Evolutionary conservation across 2,113 vertebrate species (phyloP), one percentile per base, ranked within the genome.

Genomic region (Gallinago paraguaiae): DNA sequence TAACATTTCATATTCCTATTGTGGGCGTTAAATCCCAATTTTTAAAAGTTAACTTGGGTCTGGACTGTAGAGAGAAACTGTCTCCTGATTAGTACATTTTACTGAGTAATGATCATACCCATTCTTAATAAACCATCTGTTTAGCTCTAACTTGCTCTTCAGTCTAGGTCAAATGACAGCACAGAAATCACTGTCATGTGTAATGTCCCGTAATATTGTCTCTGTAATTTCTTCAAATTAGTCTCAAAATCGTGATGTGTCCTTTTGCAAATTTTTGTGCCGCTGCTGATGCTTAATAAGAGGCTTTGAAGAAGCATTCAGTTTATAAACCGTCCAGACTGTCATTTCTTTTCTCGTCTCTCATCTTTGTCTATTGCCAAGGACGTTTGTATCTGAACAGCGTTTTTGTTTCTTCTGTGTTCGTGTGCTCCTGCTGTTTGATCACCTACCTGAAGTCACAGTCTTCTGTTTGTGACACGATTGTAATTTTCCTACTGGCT

Each of bases 401-500:
- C 6, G 4, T 53, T 91, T 78, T 59, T 87, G 17, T 83, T 90
- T 75, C 70, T 72, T 93, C 60, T 41, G 17, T 59, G 31, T 70
- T 95, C 23, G 0, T 11, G 37, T 39, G 33, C 41, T 64, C 43
- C 64, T 85, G 69, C 65, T 94, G 71, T 72, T 94, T 69, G 61
- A 75, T 94, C 63, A 45, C 28, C 39, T 82, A 71, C 82, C 45
- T 94, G 64, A 71, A 92, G 48, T 28, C 13, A 4, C 88, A 90
- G 41, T 81, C 51, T 72, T 88, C 53, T 69, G 37, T 69, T 61
- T 71, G 71, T 92, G 81, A 54, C 79, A 68, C 0, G 2, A n/a
- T 3, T 71, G 35, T 91, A 74, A 71, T 88, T 91, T 95, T 80
- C 79, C 41, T 79, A 46, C 64, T 60, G 81, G 65, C 68, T 97